Conservation (phyloP, 2,888 invertebrate species). For the Lithophane socia region DNA sequence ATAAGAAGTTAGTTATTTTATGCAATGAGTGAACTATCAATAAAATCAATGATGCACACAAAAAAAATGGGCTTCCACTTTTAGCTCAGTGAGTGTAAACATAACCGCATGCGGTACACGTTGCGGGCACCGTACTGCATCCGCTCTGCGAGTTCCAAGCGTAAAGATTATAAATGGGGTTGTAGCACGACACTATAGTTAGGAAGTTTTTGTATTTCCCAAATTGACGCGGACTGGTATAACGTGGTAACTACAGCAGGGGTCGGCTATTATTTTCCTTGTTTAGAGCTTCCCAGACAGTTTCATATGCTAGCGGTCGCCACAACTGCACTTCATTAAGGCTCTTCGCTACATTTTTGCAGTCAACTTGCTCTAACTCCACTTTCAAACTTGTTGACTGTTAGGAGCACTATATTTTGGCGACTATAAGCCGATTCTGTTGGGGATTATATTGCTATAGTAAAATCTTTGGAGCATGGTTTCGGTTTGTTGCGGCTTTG, state of each 20-base stretch:
- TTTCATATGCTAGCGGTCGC: conserved; percentile 28
- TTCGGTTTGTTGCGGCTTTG: conserved; percentile 43
- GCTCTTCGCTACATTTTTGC: conserved; percentile 46
- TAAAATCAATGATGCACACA: neutral
- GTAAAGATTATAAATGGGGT: conserved; percentile 1
- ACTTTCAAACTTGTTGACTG: conserved; percentile 29
- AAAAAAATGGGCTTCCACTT: neutral
- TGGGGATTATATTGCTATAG: conserved; percentile 35
- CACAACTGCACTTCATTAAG: conserved; percentile 46
- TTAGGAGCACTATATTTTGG: conserved; percentile 35
- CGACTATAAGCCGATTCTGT: conserved; percentile 29
- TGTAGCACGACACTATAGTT: conserved; percentile 13
- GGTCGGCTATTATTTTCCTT: conserved; percentile 40
- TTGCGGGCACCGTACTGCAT: neutral
- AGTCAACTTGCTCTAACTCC: conserved; percentile 30
- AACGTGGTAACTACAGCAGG: conserved; percentile 6
- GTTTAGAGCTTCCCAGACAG: conserved; percentile 32
- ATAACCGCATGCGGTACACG: neutral
- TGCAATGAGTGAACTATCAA: neutral
- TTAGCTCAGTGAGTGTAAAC: neutral
- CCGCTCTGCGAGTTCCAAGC: neutral
- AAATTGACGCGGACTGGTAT: conserved; percentile 5
- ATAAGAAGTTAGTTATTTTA: neutral
- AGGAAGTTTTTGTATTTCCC: conserved; percentile 12
- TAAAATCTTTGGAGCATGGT: conserved; percentile 42